A percentile compares a stretch with the other conserved stretches of the same genome.
These are phyloP conservation scores for Cottus gobio DNA, from an alignment of 2,113 vertebrate species.

Conservation along the genomic window DNA sequence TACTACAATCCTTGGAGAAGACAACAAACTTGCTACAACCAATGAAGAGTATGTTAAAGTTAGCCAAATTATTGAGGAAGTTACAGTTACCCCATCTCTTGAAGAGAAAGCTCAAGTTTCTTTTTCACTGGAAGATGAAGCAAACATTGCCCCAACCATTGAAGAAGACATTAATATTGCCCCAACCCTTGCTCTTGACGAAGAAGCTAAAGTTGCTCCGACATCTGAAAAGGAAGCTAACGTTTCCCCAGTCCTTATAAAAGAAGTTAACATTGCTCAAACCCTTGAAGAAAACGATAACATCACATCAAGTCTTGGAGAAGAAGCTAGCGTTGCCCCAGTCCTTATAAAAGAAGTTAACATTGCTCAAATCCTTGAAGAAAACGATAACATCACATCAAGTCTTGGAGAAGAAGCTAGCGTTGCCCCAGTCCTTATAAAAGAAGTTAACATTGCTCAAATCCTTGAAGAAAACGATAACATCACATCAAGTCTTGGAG, in stretches of 20 bases:
- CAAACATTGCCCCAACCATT: background rate
- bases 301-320: background rate
- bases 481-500: background rate
- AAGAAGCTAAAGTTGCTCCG: background rate
- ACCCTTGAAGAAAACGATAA: background rate
- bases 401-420: background rate
- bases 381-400: background rate
- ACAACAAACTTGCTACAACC: slow-evolving; percentile 2
- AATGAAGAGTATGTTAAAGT: slow-evolving; percentile 1
- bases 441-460: background rate
- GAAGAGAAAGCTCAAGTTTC: slow-evolving; percentile 12
- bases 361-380: too few relatives aligned
- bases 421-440: background rate
- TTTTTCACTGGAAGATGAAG: background rate
- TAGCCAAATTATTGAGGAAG: background rate
- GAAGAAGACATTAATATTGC: background rate
- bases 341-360: too few relatives aligned
- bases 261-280: background rate
- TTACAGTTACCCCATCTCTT: slow-evolving; percentile 6
- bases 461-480: background rate
- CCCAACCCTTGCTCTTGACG: background rate
- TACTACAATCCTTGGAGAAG: slow-evolving; percentile 22
- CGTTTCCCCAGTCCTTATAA: background rate
- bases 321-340: background rate
- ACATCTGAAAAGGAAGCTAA: background rate